These are phyloP conservation scores for Apamea epomidion DNA, from an alignment of 2,888 invertebrate species.

Conservation along the genomic window DNA sequence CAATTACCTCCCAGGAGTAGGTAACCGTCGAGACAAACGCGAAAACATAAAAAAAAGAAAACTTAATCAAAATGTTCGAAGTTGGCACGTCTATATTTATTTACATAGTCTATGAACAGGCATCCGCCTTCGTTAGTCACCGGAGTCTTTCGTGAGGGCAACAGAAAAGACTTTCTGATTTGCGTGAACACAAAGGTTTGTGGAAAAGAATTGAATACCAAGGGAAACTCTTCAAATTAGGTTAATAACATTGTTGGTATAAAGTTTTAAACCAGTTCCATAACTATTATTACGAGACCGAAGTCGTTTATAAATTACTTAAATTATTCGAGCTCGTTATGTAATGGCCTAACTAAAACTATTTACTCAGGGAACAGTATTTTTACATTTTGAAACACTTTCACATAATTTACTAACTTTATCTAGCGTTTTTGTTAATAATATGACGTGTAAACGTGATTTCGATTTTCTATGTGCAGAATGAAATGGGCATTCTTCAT, in stretches of 20 bases:
- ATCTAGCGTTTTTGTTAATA: neutral
- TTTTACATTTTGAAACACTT: neutral
- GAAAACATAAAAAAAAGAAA: neutral
- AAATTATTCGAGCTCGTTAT: conserved; percentile 39
- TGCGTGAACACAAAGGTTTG: conserved; percentile 68
- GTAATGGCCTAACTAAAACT: conserved; percentile 6
- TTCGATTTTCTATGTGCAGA: no score
- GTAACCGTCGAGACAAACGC: neutral
- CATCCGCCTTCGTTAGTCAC: conserved; percentile 21
- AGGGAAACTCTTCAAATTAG: conserved; percentile 63
- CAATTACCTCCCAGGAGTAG: neutral
- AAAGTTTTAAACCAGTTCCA: conserved; percentile 60
- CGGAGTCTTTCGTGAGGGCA: conserved; percentile 60
- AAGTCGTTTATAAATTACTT: conserved; percentile 47
- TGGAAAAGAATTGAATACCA: conserved; percentile 55
- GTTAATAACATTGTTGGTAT: conserved; percentile 63
- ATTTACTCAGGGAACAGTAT: neutral
- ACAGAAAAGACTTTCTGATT: conserved; percentile 67
- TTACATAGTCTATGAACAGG: conserved; percentile 56
- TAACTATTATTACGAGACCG: conserved; percentile 36
- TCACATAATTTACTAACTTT: neutral
- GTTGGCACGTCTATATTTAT: conserved; percentile 11
- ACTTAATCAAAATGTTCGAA: neutral
- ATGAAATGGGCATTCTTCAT: no score
- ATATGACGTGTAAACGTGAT: neutral